A percentile compares a stretch with the other conserved stretches of the same genome.
phyloP scores from a whole-genome alignment of 2,113 vertebrate species.

The Eidolon helvum region DNA sequence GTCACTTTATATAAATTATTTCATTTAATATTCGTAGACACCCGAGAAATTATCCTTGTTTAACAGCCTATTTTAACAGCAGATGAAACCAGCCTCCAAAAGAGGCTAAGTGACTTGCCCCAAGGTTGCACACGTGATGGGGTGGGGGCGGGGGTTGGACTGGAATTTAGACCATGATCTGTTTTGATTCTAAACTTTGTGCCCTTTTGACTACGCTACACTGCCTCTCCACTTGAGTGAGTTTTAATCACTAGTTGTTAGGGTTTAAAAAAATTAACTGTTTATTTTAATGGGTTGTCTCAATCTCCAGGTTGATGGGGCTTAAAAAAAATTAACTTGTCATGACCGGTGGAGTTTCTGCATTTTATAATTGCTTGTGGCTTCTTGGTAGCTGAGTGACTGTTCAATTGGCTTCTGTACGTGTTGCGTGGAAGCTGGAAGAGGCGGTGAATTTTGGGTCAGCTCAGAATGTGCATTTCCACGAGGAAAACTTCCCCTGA shows the following conservation, averaged over 20 bases:
- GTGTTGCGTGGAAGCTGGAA: accelerated
- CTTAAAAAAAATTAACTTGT: neutral
- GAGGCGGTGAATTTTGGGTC: neutral
- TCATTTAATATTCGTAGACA: neutral
- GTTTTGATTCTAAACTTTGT: neutral
- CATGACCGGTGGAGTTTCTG: neutral
- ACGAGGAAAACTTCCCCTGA: neutral
- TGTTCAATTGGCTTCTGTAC: neutral
- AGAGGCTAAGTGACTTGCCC: neutral
- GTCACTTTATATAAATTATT: neutral
- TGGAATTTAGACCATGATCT: neutral
- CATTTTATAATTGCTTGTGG: neutral
- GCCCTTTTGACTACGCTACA: neutral
- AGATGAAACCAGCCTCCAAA: neutral
- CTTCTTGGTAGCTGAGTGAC: neutral
- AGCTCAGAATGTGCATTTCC: neutral
- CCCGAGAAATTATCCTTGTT: neutral
- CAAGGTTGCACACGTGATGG: neutral
- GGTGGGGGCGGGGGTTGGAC: accelerated
- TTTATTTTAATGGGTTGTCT: neutral
- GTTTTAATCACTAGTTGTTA: slow-evolving; percentile 20
- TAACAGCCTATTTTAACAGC: neutral
- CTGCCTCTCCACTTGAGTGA: slow-evolving; percentile 3
- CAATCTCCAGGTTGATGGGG: neutral
- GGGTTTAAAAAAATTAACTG: slow-evolving; percentile 1